A percentile compares a stretch with the other conserved stretches of the same genome.
phyloP scores from a whole-genome alignment of 2,797 vertebrate genomes.

The Gallinago nigripennis region DNA sequence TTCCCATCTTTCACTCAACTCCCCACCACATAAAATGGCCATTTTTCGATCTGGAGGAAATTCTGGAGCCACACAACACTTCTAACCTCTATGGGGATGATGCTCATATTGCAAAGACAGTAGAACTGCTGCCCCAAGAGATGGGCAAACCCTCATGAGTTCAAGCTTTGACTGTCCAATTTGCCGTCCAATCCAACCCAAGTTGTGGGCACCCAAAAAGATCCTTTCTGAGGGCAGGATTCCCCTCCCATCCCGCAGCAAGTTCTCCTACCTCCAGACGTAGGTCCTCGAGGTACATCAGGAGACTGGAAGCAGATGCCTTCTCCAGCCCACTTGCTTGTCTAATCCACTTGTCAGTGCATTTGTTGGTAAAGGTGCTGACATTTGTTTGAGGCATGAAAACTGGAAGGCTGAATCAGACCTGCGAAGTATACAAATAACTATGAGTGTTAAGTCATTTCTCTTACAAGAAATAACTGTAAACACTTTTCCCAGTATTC shows the following conservation, averaged over 20 bases:
- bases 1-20: neutral
- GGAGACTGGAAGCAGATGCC: neutral
- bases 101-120: neutral
- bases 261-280: neutral
- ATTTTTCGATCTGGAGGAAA: neutral
- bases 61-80: neutral
- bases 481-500: neutral
- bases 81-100: fast-evolving
- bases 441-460: slow-evolving; percentile 9
- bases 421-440: slow-evolving; percentile 31
- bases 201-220: neutral
- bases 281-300: neutral
- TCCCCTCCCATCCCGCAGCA: neutral
- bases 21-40: fast-evolving
- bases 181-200: fast-evolving
- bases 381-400: neutral
- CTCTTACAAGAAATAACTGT: neutral
- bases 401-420: slow-evolving; percentile 35
- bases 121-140: neutral
- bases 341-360: neutral
- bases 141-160: neutral
- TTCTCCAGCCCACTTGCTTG: slow-evolving; percentile 13
- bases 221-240: neutral
- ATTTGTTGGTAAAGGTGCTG: neutral
- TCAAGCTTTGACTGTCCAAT: neutral